Evolutionary conservation across 2,797 vertebrate genomes (phyloP), one percentile per base, ranked within the genome.

Genomic region (Cygnus olor): DNA sequence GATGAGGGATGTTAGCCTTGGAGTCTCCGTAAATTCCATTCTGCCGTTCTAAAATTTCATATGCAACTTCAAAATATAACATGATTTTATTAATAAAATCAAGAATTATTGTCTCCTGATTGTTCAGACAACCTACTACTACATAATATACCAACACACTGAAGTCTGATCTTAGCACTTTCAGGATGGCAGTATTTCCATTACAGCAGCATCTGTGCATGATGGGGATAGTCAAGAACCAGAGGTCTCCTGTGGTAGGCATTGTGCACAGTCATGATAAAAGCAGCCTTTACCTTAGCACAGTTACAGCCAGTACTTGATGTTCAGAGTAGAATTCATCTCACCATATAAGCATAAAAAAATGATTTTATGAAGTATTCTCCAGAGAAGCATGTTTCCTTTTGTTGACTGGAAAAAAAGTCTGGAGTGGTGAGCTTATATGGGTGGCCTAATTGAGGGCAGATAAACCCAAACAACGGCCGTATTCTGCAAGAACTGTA

Each of bases 181-280:
- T 77, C 66, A 61, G 36, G 25, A 34, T 15, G 21, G 22, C 7
- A 28, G 25, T 4, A 9, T 47, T 77, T 82, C 78, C 69, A 7
- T 4, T 64, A 61, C 45, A 71, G 47, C 47, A 91, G 12, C 1
- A 0, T 42, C 42, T 81, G 17, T n/a, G 27, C 0, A 0, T 45
- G 44, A 34, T 2, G 34, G 34, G 16, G 11, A 27, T 13, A 9
- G 25, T 9, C 66, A 73, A 36, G 56, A 25, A 40, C 6, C 3
- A 36, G 38, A 73, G 49, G 3, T 30, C 20, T 53, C 45, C 21
- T 56, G 22, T 38, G 28, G 27, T 17, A 19, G 32, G 11, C n/a
- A 6, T 24, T 2, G 3, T 6, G 34, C 10, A 13, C 21, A 2
- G 22, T 42, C 0, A 0, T 42, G 56, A 27, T 17, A 70, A 73